phyloP scores from a whole-genome alignment of 2,888 invertebrate species.

The Conistra vaccinii region DNA sequence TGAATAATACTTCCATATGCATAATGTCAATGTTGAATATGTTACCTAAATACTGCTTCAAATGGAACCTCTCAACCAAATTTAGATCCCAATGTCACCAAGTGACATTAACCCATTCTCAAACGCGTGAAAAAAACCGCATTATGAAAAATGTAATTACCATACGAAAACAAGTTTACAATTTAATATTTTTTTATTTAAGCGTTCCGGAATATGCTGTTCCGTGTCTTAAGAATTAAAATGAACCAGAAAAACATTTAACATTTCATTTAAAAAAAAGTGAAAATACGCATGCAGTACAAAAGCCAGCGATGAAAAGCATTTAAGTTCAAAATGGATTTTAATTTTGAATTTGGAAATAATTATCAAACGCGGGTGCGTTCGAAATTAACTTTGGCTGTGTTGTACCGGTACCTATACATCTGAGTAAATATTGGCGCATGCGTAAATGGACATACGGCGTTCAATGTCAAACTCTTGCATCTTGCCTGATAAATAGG shows the following conservation, averaged over 20 bases:
- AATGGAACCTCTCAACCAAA: slow-evolving; percentile 7
- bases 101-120: slow-evolving; percentile 45
- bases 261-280: background rate
- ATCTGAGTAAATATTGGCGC: slow-evolving; percentile 83
- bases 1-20: background rate
- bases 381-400: slow-evolving; percentile 61
- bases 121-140: slow-evolving; percentile 31
- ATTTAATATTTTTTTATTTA: background rate
- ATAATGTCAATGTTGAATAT: slow-evolving; percentile 2
- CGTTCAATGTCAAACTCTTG: slow-evolving; percentile 84
- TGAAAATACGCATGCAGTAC: background rate
- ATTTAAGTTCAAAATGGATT: slow-evolving; percentile 22
- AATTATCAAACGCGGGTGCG: slow-evolving; percentile 56
- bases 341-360: slow-evolving; percentile 52
- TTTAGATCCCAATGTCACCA: slow-evolving; percentile 47
- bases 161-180: background rate
- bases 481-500: slow-evolving; percentile 74
- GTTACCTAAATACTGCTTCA: background rate
- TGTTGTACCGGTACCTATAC: slow-evolving; percentile 61
- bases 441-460: slow-evolving; percentile 76
- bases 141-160: slow-evolving; percentile 8
- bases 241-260: background rate
- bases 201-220: background rate
- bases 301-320: background rate
- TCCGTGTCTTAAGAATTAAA: background rate